Percentiles rank a stretch among this genome's conserved stretches.
These are phyloP conservation scores for Siniperca undulata DNA, from an alignment of 2,797 vertebrate genomes.

Conservation along the genomic window DNA sequence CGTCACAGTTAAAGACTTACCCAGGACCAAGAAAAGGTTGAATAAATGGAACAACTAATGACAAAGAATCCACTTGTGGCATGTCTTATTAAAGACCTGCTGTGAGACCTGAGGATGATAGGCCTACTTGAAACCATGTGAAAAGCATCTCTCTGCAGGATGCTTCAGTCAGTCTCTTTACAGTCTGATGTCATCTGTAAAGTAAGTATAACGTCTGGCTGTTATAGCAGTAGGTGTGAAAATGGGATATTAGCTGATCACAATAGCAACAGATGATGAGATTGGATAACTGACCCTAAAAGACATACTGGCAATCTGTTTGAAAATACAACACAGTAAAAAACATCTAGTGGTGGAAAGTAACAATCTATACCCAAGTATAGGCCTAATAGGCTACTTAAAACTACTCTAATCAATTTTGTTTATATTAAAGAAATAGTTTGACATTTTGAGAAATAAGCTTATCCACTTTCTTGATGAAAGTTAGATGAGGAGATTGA, in stretches of 20 bases:
- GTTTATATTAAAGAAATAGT: not conserved
- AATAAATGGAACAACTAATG: conserved; percentile 10
- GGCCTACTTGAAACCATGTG: not conserved
- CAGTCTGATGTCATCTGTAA: not conserved
- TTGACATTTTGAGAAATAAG: not conserved
- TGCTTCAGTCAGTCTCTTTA: not conserved
- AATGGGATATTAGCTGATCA: not conserved
- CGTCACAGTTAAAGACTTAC: not conserved
- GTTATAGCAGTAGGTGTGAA: not conserved
- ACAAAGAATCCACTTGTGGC: conserved; percentile 7
- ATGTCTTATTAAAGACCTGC: not conserved
- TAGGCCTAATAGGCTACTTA: too few relatives aligned
- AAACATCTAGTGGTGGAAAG: not conserved
- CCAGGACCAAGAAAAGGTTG: not conserved
- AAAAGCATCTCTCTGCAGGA: not conserved
- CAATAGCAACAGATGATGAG: not conserved
- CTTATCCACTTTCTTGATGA: too few relatives aligned
- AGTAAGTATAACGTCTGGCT: not conserved
- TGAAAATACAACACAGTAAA: not conserved
- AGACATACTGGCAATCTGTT: not conserved
- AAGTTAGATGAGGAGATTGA: too few relatives aligned
- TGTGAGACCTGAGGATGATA: not conserved
- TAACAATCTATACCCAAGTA: not conserved
- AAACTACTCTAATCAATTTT: not conserved
- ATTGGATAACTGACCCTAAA: not conserved